Evolutionary conservation across 30 jellyfish, hydroid and myxozoan genomes (phyloP), one percentile per base, ranked within the genome.

Genomic region (Hydractinia echinata): DNA sequence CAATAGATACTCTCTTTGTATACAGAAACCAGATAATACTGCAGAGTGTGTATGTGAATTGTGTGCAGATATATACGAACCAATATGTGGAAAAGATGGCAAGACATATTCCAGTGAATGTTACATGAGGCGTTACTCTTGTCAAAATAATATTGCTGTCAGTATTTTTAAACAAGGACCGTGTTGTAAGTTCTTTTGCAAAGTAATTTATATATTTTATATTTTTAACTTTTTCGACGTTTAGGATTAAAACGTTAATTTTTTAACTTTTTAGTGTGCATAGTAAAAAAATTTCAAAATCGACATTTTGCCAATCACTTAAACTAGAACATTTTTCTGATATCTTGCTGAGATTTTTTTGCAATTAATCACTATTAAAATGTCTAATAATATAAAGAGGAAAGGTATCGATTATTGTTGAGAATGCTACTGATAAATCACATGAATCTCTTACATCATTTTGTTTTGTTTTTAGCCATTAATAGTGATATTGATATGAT

Each of bases 71-170:
- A 53, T 8, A 6, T 58, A 58, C 81, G 9, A 53, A 6, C 96
- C 94, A 20, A 93, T 89, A 5, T 89, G 97, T 66, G 97, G 92
- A 72, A 70, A 55, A 73, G 85, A 89, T 66, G 95, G 95, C 8
- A 66, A 52, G 21, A 84, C 97, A 30, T 89, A 74, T 71, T 81
- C 89, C 1, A 74, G 84, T 61, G 76, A 55, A 7, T 89, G 97
- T 61, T 84, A 83, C 53, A 16, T 88, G 85, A 83, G 72, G 30
- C 60, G 53, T 15, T 30, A 18, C 30, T 58, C 96, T n/a, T 88
- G 96, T 73, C 67, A 56, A 60, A 60, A 49, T 39, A 78, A 79
- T 70, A 56, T 55, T 20, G 71, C 13, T 4, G 10, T 91, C 2
- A 3, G 60, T 0, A 84, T 82, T n/a, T 79, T 83, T 6, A 76